Conservation (phyloP, 2,888 invertebrate genomes). For the Dryobota labecula region DNA sequence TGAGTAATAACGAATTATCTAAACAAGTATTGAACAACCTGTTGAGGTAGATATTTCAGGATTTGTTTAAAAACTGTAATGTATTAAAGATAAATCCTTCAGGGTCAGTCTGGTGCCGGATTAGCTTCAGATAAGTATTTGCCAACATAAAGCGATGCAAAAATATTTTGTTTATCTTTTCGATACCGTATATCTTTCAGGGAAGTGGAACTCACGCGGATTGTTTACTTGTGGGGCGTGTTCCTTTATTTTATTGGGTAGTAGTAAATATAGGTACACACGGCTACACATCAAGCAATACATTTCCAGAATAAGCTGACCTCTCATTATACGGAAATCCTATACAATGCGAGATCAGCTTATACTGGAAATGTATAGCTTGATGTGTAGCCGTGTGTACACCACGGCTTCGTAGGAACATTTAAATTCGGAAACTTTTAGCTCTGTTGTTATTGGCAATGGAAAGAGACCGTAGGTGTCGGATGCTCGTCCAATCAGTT, state of each 20-base stretch:
- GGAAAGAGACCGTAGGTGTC: slow-evolving; percentile 35
- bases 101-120: slow-evolving; percentile 22
- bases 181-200: slow-evolving; percentile 55
- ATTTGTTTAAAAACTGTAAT: slow-evolving; percentile 29
- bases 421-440: slow-evolving; percentile 31
- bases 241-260: slow-evolving; percentile 41
- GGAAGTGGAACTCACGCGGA: slow-evolving; percentile 41
- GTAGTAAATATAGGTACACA: slow-evolving; percentile 29
- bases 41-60: slow-evolving; percentile 5
- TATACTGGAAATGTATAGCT: too few relatives aligned
- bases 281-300: too few relatives aligned
- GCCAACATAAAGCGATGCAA: slow-evolving; percentile 35
- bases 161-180: slow-evolving; percentile 53
- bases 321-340: too few relatives aligned
- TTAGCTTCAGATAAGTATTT: slow-evolving; percentile 42
- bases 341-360: too few relatives aligned
- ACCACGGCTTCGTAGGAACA: slow-evolving; percentile 2
- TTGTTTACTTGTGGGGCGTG: slow-evolving; percentile 39
- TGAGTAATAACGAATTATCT: slow-evolving; percentile 25
- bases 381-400: too few relatives aligned
- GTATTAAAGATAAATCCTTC: slow-evolving; percentile 20
- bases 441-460: slow-evolving; percentile 52
- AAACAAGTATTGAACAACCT: slow-evolving; percentile 11
- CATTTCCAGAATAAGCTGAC: too few relatives aligned
- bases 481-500: slow-evolving; percentile 37